Evolutionary conservation across 2,888 invertebrate genomes (phyloP), one percentile per base, ranked within the genome.

Genomic region (Macroteleia sp.): DNA sequence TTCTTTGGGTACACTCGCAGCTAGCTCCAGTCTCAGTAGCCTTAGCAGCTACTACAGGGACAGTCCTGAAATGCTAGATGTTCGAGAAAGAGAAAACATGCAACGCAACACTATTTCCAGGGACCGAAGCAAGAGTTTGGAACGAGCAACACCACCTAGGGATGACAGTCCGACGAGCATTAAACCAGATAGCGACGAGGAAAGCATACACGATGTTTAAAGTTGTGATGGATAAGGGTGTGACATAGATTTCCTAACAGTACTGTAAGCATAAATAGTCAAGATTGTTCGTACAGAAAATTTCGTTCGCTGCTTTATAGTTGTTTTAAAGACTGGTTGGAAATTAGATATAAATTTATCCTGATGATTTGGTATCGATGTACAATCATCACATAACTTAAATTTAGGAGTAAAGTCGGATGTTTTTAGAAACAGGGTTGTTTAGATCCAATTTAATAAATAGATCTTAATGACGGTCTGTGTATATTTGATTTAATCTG

Each of bases 1-100:
- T 28, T 95, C 95, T 84, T 91, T 95, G 12, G 94, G 94, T 20
- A 93, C 94, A 8, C 91, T 95, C 12, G 94, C 95, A 9, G 95
- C 94, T 67, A 95, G 96, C 80, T 95, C 91, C 30, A 89, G 87
- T 28, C 79, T 90, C 19, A 88, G 89, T 19, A 88, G 81, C 46
- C 83, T 91, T 22, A 89, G 89, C 83, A 89, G 86, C 74, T 90
- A 88, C 70, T 90, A 90, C 80, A 81, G 89, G 25, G 90, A 89
- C 77, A 87, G 88, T 46, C 87, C 89, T 1, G 89, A 89, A 39
- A 83, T 86, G 16, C 48, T 85, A 44, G 89, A 89, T 12, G 83
- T 84, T 2, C 57, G 87, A 36, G 87, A 86, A 52, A 76, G 85
- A n/a, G 84, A 85, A 30, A 84, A 79, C 56, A 39, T 85, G 48